phyloP scores from a whole-genome alignment of 92 coral and sea anemone genomes.

The Scolanthus callimorphus region DNA sequence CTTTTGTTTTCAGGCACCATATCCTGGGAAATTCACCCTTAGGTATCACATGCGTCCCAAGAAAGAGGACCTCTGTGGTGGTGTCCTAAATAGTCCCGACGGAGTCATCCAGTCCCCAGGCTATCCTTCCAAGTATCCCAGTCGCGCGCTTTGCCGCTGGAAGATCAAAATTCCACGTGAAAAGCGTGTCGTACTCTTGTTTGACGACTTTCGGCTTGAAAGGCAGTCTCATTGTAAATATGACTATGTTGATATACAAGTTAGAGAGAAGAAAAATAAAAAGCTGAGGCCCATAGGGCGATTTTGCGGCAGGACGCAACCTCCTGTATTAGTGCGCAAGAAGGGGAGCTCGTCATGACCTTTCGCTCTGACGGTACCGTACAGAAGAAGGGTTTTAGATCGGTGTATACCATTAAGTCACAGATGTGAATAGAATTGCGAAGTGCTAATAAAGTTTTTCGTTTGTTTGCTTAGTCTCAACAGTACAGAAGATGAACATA shows the following conservation, averaged over 20 bases:
- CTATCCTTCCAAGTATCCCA: conserved; percentile 61
- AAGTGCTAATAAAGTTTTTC: too few species aligned
- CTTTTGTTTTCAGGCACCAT: conserved; percentile 60
- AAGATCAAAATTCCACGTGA: conserved; percentile 51
- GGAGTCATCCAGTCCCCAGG: conserved; percentile 72
- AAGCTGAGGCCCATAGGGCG: conserved; percentile 54
- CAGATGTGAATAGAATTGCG: too few species aligned
- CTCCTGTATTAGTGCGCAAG: conserved; percentile 35
- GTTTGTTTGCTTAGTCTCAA: too few species aligned
- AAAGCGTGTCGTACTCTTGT: conserved; percentile 35
- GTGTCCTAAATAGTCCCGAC: conserved; percentile 36
- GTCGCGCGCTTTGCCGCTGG: conserved; percentile 64
- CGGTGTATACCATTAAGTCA: conserved; percentile 45
- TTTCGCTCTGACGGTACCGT: conserved; percentile 76
- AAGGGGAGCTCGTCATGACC: conserved; percentile 45
- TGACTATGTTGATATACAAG: conserved; percentile 57
- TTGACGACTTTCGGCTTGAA: conserved; percentile 68
- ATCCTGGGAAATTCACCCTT: conserved; percentile 42
- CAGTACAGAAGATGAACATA: too few species aligned
- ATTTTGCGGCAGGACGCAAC: conserved; percentile 58
- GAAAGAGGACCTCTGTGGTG: conserved; percentile 66
- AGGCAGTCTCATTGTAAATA: conserved; percentile 59
- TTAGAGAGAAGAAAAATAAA: conserved; percentile 5
- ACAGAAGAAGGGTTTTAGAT: conserved; percentile 62
- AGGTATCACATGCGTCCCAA: conserved; percentile 69